A percentile compares a stretch with the other conserved stretches of the same genome.
These are phyloP conservation scores for Eilema sororculum DNA, from an alignment of 2,888 invertebrate species.

Conservation along the genomic window DNA sequence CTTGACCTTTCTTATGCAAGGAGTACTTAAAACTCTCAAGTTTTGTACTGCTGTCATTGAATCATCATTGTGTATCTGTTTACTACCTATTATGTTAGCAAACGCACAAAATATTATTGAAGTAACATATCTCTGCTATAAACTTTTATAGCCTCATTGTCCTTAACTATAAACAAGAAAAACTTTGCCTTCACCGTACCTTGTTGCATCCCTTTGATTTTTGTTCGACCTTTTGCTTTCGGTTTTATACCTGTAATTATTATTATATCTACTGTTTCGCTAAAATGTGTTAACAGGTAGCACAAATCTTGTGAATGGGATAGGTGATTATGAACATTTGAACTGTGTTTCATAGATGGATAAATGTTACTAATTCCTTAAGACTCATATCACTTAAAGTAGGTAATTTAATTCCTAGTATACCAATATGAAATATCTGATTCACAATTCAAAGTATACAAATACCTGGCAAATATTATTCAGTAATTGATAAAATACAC, in stretches of 20 bases:
- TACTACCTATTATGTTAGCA: constrained; percentile 34
- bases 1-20: background rate
- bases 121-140: constrained; percentile 35
- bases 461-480: background rate
- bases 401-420: background rate
- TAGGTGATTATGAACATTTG: background rate
- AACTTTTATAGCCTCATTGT: constrained; percentile 41
- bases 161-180: constrained; percentile 24
- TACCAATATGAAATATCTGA: background rate
- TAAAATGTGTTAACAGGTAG: background rate
- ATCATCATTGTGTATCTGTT: constrained; percentile 26
- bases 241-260: background rate
- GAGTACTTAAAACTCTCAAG: constrained; percentile 3
- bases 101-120: constrained; percentile 27
- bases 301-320: background rate
- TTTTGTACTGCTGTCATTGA: constrained; percentile 20
- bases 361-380: background rate
- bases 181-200: background rate
- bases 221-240: background rate
- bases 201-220: background rate
- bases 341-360: background rate
- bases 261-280: background rate
- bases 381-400: background rate
- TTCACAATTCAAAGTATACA: background rate
- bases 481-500: background rate